Percentiles rank a stretch among this genome's conserved stretches.
phyloP scores from a whole-genome alignment of 1,140 invertebrate species.

The Cydia splendana region DNA sequence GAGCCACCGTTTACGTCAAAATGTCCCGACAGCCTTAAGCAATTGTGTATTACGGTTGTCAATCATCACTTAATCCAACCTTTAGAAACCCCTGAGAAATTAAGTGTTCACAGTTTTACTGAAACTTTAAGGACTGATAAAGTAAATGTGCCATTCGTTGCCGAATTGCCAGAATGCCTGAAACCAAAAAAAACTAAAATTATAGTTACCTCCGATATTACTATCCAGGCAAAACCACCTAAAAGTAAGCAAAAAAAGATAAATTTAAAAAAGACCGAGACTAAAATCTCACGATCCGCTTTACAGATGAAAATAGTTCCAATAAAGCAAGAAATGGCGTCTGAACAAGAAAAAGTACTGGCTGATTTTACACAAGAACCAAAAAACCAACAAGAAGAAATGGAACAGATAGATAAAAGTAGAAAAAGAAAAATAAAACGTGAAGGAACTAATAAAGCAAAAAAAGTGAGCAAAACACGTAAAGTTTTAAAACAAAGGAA shows the following conservation, averaged over 20 bases:
- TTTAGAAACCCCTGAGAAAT: neutral
- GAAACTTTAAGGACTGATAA: neutral
- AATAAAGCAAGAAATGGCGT: neutral
- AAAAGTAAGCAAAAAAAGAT: neutral
- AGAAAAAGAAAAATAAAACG: neutral
- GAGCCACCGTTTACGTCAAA: neutral
- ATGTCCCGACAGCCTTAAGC: neutral
- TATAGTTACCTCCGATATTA: neutral
- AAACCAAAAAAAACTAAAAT: neutral
- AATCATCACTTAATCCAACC: neutral
- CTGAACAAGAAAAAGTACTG: neutral
- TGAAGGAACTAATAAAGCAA: neutral
- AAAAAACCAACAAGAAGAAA: neutral
- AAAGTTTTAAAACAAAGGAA: neutral
- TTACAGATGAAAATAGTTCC: neutral
- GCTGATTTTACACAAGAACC: neutral
- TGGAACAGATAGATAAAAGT: neutral
- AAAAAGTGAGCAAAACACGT: neutral
- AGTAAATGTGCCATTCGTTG: neutral
- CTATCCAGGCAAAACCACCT: neutral
- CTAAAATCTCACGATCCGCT: neutral
- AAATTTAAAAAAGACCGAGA: neutral
- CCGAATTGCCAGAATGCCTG: neutral
- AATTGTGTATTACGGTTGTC: neutral
- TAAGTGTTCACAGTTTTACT: neutral